Conservation (phyloP, 2,888 invertebrate species). For the Sarcophaga rosellei region DNA sequence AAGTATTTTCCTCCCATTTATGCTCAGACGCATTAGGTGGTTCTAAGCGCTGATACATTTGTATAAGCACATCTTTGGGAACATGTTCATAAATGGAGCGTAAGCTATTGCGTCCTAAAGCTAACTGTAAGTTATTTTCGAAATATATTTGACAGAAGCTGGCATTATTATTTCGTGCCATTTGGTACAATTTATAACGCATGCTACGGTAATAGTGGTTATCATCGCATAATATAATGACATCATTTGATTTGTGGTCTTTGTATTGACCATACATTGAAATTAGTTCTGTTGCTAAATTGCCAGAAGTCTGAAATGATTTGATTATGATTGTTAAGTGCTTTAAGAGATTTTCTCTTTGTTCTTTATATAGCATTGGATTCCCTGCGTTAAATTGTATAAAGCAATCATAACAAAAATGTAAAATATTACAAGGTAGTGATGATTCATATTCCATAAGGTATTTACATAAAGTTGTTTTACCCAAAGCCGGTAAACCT, state of each 20-base stretch:
- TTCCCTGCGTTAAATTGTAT: constrained; percentile 26
- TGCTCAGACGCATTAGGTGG: constrained; percentile 67
- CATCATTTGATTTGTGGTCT: constrained; percentile 51
- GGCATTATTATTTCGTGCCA: constrained; percentile 70
- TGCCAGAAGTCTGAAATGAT: constrained; percentile 41
- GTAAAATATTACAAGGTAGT: constrained; percentile 71
- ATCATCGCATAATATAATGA: constrained; percentile 78
- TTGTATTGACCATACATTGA: constrained; percentile 9
- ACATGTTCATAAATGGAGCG: constrained; percentile 66
- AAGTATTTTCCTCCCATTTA: constrained; percentile 72
- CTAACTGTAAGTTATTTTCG: constrained; percentile 56
- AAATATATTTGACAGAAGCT: constrained; percentile 76
- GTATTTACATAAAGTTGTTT: constrained; percentile 75
- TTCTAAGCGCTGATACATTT: constrained; percentile 75
- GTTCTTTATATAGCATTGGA: constrained; percentile 67
- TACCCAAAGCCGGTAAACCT: constrained; percentile 79
- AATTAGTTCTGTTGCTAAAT: constrained; percentile 2
- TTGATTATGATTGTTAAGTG: constrained; percentile 68
- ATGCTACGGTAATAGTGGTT: constrained; percentile 79
- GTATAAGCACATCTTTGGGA: constrained; percentile 71
- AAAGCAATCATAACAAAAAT: constrained; percentile 77
- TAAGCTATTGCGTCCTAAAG: constrained; percentile 72
- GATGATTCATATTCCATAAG: constrained; percentile 59
- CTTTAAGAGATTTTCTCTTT: constrained; percentile 71
- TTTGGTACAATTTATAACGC: constrained; percentile 77